Evolutionary conservation across 2,113 vertebrate species (phyloP), one percentile per base, ranked within the genome.

Genomic region (Percopsis transmontana): DNA sequence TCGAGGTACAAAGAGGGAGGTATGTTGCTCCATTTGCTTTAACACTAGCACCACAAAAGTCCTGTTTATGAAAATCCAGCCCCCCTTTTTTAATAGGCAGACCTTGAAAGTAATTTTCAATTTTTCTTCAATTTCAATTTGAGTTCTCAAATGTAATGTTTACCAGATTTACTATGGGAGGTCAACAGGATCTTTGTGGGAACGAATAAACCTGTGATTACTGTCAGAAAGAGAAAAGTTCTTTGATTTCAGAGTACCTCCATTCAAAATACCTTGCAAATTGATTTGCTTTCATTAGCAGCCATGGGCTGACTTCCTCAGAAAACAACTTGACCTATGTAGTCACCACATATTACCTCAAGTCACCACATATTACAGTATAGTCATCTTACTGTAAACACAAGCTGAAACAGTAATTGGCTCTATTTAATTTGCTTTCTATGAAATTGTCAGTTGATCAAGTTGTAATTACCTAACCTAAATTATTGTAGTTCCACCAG

Each of bases 1-100:
- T 82, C 72, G 55, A 81, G 72, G 59, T 72, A 61, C 62, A 23
- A 69, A 63, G n/a, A 27, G 40, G 53, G 53, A 68, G 59, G 62
- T 78, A 76, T 79, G 72, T 61, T 68, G 68, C 80, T 77, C 56
- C 20, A 66, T 23, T 48, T 58, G 57, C 52, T 44, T 18, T 40
- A 68, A 21, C 44, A 7, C 14, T 21, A 10, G 24, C 20, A 47
- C 40, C 70, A 48, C 42, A 14, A 24, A 16, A 74, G 18, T 19
- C n/a, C 7, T 64, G n/a, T 68, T 79, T 51, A 58, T 73, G 58
- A 58, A 48, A 45, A 66, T 62, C 53, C 24, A 66, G 45, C 4
- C 27, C 3, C 18, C 21, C 65, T 74, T 67, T 19, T 15, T 5
- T 13, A n/a, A 64, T 16, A 5, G 38, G 20, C 33, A 16, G 21